phyloP scores from a whole-genome alignment of 2,888 invertebrate species.

The Tuberolachnus salignus region DNA sequence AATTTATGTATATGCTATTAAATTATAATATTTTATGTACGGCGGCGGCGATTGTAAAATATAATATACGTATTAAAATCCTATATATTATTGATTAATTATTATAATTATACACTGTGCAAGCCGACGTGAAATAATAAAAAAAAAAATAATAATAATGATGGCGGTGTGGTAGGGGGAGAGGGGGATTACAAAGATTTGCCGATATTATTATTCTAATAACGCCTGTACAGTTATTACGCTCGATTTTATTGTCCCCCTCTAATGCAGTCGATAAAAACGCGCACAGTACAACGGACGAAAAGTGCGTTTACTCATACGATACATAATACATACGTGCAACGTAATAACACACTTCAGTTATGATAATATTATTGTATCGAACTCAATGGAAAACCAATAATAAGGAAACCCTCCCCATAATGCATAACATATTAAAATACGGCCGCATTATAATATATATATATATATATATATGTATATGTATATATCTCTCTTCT shows the following conservation, averaged over 20 bases:
- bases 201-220: slow-evolving; percentile 13
- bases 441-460: no score
- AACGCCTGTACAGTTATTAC: slow-evolving; percentile 25
- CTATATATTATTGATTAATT: background rate
- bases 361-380: background rate
- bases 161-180: no score
- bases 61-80: background rate
- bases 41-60: background rate
- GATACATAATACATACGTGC: background rate
- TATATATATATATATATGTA: no score
- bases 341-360: slow-evolving; percentile 18
- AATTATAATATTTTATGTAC: background rate
- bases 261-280: background rate
- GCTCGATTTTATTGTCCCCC: slow-evolving; percentile 42
- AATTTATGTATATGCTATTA: background rate
- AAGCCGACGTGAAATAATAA: slow-evolving; percentile 18
- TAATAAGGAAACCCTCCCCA: background rate
- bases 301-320: background rate
- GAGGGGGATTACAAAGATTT: slow-evolving; percentile 24
- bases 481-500: no score
- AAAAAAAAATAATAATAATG: slow-evolving; percentile 17
- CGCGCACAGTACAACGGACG: slow-evolving; percentile 14
- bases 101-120: slow-evolving; percentile 18
- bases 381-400: slow-evolving; percentile 8
- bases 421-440: no score